Evolutionary conservation across 2,888 invertebrate species (phyloP).

Genomic region (Craniophora ligustri): DNA sequence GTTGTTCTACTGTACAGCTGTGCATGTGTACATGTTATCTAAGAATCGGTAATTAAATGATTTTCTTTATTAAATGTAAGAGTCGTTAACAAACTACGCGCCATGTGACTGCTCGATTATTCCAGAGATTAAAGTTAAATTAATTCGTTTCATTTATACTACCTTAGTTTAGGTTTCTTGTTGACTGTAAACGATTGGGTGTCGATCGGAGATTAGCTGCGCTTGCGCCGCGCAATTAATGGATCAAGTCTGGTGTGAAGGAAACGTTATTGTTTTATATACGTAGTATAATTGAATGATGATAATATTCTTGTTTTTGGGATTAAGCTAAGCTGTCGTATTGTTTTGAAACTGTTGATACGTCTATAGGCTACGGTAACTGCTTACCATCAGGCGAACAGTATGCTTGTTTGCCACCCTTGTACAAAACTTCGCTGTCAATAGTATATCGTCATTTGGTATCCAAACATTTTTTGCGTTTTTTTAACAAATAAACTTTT

Average conservation of each 20-base stretch:
- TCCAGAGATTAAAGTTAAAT: conserved; percentile 45
- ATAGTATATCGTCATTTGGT: no score
- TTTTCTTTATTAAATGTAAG: conserved; percentile 48
- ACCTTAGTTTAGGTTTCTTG: conserved; percentile 36
- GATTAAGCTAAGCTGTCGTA: no score
- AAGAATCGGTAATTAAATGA: conserved; percentile 62
- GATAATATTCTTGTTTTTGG: no score
- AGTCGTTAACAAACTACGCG: conserved; percentile 60
- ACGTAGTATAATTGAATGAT: no score
- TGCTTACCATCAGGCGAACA: no score
- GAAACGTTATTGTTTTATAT: conserved; percentile 17
- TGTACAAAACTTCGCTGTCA: no score
- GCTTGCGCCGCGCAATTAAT: conserved; percentile 33
- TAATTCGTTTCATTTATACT: conserved; percentile 48
- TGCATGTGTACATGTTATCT: conserved; percentile 30
- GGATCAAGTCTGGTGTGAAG: conserved; percentile 10
- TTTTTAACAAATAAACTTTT: no score
- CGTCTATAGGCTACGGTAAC: no score
- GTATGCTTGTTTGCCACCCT: no score
- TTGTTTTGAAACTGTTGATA: no score
- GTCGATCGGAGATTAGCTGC: conserved; percentile 48
- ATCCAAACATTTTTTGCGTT: no score
- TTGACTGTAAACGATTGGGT: conserved; percentile 48
- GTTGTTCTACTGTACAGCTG: conserved; percentile 19
- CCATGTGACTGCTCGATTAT: conserved; percentile 46